Percentiles rank a stretch among this genome's conserved stretches.
Conservation (phyloP, 1,140 invertebrate species). For the Trypoxylus dichotomus region DNA sequence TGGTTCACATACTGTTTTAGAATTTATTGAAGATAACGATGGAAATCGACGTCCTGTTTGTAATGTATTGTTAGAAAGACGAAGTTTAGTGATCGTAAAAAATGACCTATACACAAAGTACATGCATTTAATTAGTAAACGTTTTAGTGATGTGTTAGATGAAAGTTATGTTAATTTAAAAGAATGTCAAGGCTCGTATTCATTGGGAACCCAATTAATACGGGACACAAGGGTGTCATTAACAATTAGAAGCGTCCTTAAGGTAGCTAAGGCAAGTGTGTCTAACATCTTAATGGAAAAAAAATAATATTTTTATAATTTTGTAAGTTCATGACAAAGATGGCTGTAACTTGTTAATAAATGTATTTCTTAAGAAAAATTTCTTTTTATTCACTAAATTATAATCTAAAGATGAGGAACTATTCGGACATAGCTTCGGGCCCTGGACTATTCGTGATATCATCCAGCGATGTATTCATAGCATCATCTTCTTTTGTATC, state of each 20-base stretch:
- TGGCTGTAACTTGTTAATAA: neutral
- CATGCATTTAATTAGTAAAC: constrained; percentile 88
- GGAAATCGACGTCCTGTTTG: constrained; percentile 55
- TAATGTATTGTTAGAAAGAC: constrained; percentile 78
- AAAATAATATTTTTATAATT: constrained; percentile 15
- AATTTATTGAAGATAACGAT: constrained; percentile 70
- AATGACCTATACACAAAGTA: constrained; percentile 82
- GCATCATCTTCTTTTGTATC: constrained; percentile 62
- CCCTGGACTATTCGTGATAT: constrained; percentile 44
- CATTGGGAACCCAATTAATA: constrained; percentile 59
- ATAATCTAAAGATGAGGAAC: neutral
- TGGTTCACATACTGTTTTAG: constrained; percentile 85
- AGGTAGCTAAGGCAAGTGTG: constrained; percentile 80
- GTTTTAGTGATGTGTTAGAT: constrained; percentile 68
- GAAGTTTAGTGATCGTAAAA: constrained; percentile 85
- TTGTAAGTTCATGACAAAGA: constrained; percentile 1
- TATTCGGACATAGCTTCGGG: constrained; percentile 49
- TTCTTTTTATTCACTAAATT: too few relatives aligned
- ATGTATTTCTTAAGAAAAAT: too few relatives aligned
- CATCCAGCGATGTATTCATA: constrained; percentile 63
- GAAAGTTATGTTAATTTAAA: constrained; percentile 70
- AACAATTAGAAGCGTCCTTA: constrained; percentile 92
- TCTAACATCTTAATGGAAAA: constrained; percentile 32
- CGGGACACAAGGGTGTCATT: constrained; percentile 82
- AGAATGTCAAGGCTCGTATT: constrained; percentile 60